phyloP scores from a whole-genome alignment of 2,888 invertebrate species.

The Acleris holmiana region DNA sequence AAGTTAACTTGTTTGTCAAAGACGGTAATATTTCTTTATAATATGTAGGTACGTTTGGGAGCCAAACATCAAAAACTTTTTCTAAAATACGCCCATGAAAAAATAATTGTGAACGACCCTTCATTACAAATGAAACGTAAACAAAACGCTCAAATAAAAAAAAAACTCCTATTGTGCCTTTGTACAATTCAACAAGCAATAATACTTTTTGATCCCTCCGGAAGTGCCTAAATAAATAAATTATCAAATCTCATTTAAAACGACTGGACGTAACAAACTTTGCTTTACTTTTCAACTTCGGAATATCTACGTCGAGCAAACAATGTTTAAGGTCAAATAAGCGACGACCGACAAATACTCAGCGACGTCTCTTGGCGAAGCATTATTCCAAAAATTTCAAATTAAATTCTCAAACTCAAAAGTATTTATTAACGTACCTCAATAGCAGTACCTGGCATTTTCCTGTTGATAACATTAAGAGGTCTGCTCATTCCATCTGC shows the following conservation, averaged over 20 bases:
- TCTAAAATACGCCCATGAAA: too few relatives aligned
- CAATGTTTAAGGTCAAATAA: slow-evolving; percentile 32
- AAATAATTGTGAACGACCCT: too few relatives aligned
- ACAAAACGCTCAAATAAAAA: slow-evolving; percentile 3
- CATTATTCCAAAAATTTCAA: slow-evolving; percentile 27
- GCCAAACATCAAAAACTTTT: too few relatives aligned
- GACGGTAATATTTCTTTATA: too few relatives aligned
- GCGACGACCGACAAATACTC: slow-evolving; percentile 23
- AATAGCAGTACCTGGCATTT: slow-evolving; percentile 93
- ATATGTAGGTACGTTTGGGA: too few relatives aligned
- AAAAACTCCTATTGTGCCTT: slow-evolving; percentile 4
- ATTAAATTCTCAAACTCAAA: slow-evolving; percentile 30
- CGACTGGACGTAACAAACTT: slow-evolving; percentile 33
- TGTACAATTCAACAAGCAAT: slow-evolving; percentile 25
- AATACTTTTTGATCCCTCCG: slow-evolving; percentile 28
- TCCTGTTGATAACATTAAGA: slow-evolving; percentile 91
- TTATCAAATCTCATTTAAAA: slow-evolving; percentile 26
- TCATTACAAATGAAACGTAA: too few relatives aligned
- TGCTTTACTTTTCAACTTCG: slow-evolving; percentile 21
- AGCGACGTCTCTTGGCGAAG: slow-evolving; percentile 12
- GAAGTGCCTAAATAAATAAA: slow-evolving; percentile 28
- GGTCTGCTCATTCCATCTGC: slow-evolving; percentile 92
- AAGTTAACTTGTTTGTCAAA: too few relatives aligned
- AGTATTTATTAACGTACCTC: slow-evolving; percentile 82
- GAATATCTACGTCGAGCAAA: slow-evolving; percentile 29